Percentiles rank a stretch among this genome's conserved stretches.
Evolutionary conservation across 1,140 invertebrate genomes (phyloP).

Genomic region (Panagrolaimus sp.): DNA sequence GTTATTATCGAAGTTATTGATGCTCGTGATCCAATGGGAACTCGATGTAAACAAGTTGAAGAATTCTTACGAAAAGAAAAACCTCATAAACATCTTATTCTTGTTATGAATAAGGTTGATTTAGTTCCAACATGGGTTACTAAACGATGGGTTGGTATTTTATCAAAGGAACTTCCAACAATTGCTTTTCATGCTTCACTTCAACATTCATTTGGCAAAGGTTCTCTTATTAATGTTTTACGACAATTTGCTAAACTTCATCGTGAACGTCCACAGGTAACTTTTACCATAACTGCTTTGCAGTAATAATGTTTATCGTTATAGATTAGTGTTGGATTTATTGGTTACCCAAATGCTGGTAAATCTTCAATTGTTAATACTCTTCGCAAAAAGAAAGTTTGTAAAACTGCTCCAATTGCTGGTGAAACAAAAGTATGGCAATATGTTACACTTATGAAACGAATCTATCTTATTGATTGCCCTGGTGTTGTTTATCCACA

Average conservation of each 20-base stretch:
- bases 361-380: slow-evolving; percentile 98
- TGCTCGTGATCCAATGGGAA: slow-evolving; percentile 69
- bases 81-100: slow-evolving; percentile 86
- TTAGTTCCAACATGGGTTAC: slow-evolving; percentile 95
- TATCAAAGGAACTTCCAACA: slow-evolving; percentile 90
- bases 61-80: slow-evolving; percentile 82
- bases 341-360: slow-evolving; percentile 98
- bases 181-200: slow-evolving; percentile 95
- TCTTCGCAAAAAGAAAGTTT: slow-evolving; percentile 80
- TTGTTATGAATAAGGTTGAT: slow-evolving; percentile 86
- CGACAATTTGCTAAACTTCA: slow-evolving; percentile 82
- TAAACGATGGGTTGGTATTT: slow-evolving; percentile 77
- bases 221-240: slow-evolving; percentile 88
- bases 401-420: slow-evolving; percentile 67
- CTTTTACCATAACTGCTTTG: neutral
- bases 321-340: slow-evolving; percentile 96
- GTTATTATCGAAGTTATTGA: slow-evolving; percentile 76
- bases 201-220: slow-evolving; percentile 97
- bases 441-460: slow-evolving; percentile 93
- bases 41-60: slow-evolving; percentile 84
- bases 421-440: slow-evolving; percentile 72
- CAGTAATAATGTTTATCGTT: slow-evolving; percentile 66
- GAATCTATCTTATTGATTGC: slow-evolving; percentile 97
- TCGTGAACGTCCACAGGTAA: slow-evolving; percentile 44
- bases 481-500: slow-evolving; percentile 91